Conservation (phyloP, 1,140 invertebrate genomes). For the Sarcophaga peregrina region DNA sequence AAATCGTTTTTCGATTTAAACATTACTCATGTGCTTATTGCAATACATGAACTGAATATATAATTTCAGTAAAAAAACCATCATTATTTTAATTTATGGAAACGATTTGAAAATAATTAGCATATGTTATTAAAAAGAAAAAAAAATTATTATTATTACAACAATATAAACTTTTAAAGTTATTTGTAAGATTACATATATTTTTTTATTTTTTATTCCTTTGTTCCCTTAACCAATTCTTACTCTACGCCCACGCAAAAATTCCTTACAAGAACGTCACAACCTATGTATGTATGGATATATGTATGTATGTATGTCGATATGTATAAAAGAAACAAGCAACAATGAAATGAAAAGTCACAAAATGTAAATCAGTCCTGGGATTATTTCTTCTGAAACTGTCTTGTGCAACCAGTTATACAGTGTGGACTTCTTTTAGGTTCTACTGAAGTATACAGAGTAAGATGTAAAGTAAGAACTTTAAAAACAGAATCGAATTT, state of each 20-base stretch:
- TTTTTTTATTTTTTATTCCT: neutral
- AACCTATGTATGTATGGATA: too few species aligned
- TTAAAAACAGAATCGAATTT: too few species aligned
- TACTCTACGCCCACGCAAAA: constrained; percentile 6
- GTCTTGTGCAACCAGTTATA: neutral
- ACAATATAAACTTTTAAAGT: neutral
- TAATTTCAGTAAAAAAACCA: neutral
- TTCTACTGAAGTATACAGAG: too few species aligned
- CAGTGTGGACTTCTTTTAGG: neutral
- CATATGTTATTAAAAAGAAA: neutral
- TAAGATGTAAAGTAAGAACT: too few species aligned
- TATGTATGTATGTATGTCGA: too few species aligned
- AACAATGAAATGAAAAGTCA: neutral
- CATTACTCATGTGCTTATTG: too few species aligned
- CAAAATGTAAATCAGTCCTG: neutral
- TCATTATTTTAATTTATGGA: neutral
- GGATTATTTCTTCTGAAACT: neutral
- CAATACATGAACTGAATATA: too few species aligned
- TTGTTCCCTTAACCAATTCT: neutral
- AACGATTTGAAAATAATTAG: neutral
- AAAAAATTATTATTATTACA: too few species aligned
- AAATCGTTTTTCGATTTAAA: too few species aligned
- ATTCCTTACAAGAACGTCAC: constrained; percentile 8
- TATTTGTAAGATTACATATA: neutral
- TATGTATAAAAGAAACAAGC: too few species aligned